phyloP scores from a whole-genome alignment of 2,113 vertebrate species.

The Clarias batrachus region DNA sequence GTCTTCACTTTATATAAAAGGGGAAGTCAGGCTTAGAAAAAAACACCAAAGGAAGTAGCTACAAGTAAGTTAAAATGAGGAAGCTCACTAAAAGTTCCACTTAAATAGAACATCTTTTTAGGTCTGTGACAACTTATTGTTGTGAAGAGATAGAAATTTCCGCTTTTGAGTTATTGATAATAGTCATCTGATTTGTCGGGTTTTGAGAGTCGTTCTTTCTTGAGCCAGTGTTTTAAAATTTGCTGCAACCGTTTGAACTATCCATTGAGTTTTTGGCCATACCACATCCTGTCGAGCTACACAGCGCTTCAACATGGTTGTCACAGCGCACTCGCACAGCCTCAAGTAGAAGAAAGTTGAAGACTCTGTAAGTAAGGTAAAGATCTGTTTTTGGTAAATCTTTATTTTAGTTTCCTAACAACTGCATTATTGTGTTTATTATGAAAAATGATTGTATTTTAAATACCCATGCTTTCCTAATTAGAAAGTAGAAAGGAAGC shows the following conservation, averaged over 20 bases:
- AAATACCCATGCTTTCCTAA: neutral
- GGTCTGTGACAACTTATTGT: neutral
- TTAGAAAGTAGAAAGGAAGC: neutral
- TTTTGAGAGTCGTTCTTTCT: constrained; percentile 6
- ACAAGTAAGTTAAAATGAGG: constrained; percentile 57
- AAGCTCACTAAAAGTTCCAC: constrained; percentile 53
- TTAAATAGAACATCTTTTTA: constrained; percentile 28
- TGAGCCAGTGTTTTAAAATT: constrained; percentile 5
- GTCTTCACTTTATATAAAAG: constrained; percentile 34
- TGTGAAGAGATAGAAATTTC: neutral
- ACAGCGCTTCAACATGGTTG: constrained; percentile 53
- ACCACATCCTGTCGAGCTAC: constrained; percentile 53
- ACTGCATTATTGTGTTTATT: neutral
- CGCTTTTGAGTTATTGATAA: neutral
- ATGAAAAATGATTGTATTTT: neutral
- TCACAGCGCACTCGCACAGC: constrained; percentile 13
- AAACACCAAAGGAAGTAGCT: constrained; percentile 57
- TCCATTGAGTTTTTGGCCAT: constrained; percentile 50
- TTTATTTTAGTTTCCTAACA: neutral
- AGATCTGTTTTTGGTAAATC: neutral
- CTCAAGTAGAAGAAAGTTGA: constrained; percentile 36
- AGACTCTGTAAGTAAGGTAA: constrained; percentile 35
- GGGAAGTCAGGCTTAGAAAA: constrained; percentile 51
- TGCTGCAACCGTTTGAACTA: constrained; percentile 46
- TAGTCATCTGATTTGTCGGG: neutral